These are phyloP conservation scores for Vidua chalybeata DNA, from an alignment of 2,113 vertebrate species.

Conservation along the genomic window DNA sequence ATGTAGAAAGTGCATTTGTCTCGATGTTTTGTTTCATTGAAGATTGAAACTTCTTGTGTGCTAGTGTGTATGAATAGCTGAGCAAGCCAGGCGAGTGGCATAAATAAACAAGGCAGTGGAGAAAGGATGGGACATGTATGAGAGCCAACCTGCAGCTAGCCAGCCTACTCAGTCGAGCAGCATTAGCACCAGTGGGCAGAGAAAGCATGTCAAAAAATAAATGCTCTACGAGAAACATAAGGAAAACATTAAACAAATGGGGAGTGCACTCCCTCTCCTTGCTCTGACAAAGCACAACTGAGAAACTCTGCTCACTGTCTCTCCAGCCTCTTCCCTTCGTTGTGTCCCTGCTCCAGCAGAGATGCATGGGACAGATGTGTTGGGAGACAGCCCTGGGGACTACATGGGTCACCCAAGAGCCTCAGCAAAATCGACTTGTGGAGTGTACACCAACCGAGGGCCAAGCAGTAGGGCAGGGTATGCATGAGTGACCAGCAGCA, in stretches of 20 bases:
- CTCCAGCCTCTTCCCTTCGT: background rate
- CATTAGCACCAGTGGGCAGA: conserved; percentile 58
- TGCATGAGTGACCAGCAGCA: background rate
- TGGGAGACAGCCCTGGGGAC: background rate
- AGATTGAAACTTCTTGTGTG: background rate
- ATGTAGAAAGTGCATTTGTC: background rate
- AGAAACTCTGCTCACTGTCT: conserved; percentile 43
- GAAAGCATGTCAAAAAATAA: conserved; percentile 66
- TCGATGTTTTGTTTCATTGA: background rate
- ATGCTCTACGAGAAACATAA: conserved; percentile 61
- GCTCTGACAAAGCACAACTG: conserved; percentile 36
- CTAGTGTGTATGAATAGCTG: background rate
- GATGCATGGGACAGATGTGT: background rate
- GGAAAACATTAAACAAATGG: conserved; percentile 75
- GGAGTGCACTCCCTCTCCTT: conserved; percentile 47
- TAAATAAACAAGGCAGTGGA: conserved; percentile 39
- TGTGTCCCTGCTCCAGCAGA: background rate
- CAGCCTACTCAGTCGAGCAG: conserved; percentile 28
- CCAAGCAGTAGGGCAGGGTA: background rate
- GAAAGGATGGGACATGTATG: background rate
- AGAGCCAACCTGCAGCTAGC: conserved; percentile 37
- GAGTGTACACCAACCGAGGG: fast-evolving
- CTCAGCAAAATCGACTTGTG: background rate
- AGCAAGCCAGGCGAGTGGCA: conserved; percentile 3
- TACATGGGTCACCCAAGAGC: background rate